Base-by-base conservation (phyloP, 2,888 invertebrate species). In the Pogonocherus hispidulus region DNA sequence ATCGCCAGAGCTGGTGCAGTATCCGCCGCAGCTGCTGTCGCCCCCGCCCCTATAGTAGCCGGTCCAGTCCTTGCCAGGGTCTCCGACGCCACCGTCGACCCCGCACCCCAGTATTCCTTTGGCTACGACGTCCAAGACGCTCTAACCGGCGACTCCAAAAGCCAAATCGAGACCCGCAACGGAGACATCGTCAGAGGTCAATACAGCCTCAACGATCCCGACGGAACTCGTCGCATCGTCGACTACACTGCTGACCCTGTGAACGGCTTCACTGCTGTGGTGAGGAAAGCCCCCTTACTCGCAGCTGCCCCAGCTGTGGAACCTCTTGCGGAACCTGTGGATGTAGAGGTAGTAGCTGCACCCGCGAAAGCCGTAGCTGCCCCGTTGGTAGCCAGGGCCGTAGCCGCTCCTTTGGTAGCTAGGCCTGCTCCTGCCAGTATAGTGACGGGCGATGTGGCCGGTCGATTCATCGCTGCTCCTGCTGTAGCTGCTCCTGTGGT, bases 121-220 rank as follows among this genome's bases (percentile, higher is more conserved):
- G 86, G 87, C 0, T 89, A 89, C 82, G 88, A 88, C 72, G 87
- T 89, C n/a, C 87, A 88, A 76, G 89, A 89, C 72, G 84, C 86
- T 71, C 83, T 88, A 47, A 89, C 89, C 75, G 89, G 89, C n/a
- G 89, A 89, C 84, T 87, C 78, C 81, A 89, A 89, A 82, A 86
- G 84, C 32, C 91, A 91, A 84, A 89, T 89, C 73, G 91, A 91
- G 86, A 88, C 88, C 67, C 89, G 91, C 69, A 85, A 87, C 72
- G 91, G 91, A n/a, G 90, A 90, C 84, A 87, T 87, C 75, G 91
- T 91, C 49, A 88, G 89, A 81, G 90, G 85, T 82, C 89, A 87
- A 78, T 89, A 89, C 85, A 87, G 88, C 37, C 83, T 89, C 55
- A 81, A 86, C 20, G 89, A 89, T 75, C 88, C 91, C 22, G 91